Percentiles rank a stretch among this genome's conserved stretches.
phyloP scores from a whole-genome alignment of 2,113 vertebrate genomes.

The Seriola dumerili region DNA sequence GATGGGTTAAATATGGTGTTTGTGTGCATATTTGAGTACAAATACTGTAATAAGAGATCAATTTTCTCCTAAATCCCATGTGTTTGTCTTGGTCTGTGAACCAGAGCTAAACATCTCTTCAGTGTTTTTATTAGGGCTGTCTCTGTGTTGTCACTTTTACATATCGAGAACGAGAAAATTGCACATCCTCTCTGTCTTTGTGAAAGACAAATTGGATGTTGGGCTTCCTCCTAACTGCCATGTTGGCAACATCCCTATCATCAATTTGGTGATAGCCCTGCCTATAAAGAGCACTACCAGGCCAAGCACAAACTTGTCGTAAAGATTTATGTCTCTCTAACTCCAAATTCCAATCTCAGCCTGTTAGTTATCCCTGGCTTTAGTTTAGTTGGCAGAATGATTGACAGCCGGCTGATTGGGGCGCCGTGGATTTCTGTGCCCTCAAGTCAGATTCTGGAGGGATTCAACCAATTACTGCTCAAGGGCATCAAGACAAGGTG shows the following conservation, averaged over 20 bases:
- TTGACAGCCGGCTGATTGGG: conserved; percentile 80
- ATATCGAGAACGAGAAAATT: conserved; percentile 57
- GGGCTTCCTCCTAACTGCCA: conserved; percentile 49
- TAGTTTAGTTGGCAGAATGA: conserved; percentile 78
- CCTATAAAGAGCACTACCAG: conserved; percentile 59
- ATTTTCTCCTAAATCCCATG: not conserved
- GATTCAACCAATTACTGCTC: conserved; percentile 83
- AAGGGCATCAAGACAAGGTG: conserved; percentile 81
- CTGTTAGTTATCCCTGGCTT: conserved; percentile 77
- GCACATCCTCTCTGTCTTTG: conserved; percentile 26
- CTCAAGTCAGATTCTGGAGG: conserved; percentile 79
- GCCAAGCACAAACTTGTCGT: conserved; percentile 74
- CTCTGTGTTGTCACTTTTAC: conserved; percentile 40
- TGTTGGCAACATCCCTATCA: conserved; percentile 60
- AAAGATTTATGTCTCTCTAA: conserved; percentile 78
- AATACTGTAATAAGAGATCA: not conserved
- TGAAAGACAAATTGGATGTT: conserved; percentile 64
- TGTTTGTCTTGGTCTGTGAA: conserved; percentile 10
- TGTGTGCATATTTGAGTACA: not conserved
- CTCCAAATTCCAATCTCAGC: conserved; percentile 77
- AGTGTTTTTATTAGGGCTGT: not conserved
- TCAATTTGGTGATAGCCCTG: conserved; percentile 68
- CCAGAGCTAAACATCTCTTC: conserved; percentile 14
- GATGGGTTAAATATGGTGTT: not conserved
- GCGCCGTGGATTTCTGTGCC: conserved; percentile 76